These are phyloP conservation scores for Diachasma alloeum DNA, from an alignment of 1,140 invertebrate species.

Conservation along the genomic window DNA sequence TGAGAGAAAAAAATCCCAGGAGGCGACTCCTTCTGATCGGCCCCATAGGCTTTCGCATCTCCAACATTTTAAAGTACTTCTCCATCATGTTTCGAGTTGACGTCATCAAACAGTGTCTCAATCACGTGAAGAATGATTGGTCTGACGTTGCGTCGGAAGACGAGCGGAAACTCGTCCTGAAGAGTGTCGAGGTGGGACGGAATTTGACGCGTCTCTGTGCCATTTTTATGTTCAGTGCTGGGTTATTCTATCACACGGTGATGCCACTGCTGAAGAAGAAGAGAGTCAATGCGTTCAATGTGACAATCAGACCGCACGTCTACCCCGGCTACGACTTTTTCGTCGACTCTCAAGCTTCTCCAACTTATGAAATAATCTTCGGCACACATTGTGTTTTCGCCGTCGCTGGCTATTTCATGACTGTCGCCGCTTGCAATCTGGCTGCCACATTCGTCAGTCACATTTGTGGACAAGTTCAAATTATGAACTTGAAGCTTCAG, in stretches of 20 bases:
- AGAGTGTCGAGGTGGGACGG: not conserved
- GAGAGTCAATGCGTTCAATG: slow-evolving; percentile 17
- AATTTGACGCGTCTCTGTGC: slow-evolving; percentile 17
- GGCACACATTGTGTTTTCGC: slow-evolving; percentile 33
- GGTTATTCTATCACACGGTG: slow-evolving; percentile 6
- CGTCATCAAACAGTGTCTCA: slow-evolving; percentile 18
- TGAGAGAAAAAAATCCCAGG: slow-evolving; percentile 1
- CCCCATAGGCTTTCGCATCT: slow-evolving; percentile 34
- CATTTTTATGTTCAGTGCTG: slow-evolving; percentile 17
- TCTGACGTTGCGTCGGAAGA: not conserved
- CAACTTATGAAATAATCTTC: slow-evolving; percentile 39
- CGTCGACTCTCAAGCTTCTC: slow-evolving; percentile 33
- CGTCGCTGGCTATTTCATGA: slow-evolving; percentile 35
- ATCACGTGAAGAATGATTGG: slow-evolving; percentile 20
- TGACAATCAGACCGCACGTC: slow-evolving; percentile 31
- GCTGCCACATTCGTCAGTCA: slow-evolving; percentile 41
- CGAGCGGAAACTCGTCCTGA: slow-evolving; percentile 19
- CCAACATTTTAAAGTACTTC: slow-evolving; percentile 36
- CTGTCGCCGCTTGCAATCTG: slow-evolving; percentile 34
- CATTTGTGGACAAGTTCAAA: slow-evolving; percentile 40
- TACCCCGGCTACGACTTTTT: slow-evolving; percentile 39
- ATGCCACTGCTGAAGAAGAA: not conserved
- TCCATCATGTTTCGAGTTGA: slow-evolving; percentile 4
- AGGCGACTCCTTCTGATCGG: slow-evolving; percentile 33
- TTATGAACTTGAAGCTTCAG: slow-evolving; percentile 31